Base-by-base conservation (phyloP, 23 tunicate genomes). In the Clavelina lepadiformis region DNA sequence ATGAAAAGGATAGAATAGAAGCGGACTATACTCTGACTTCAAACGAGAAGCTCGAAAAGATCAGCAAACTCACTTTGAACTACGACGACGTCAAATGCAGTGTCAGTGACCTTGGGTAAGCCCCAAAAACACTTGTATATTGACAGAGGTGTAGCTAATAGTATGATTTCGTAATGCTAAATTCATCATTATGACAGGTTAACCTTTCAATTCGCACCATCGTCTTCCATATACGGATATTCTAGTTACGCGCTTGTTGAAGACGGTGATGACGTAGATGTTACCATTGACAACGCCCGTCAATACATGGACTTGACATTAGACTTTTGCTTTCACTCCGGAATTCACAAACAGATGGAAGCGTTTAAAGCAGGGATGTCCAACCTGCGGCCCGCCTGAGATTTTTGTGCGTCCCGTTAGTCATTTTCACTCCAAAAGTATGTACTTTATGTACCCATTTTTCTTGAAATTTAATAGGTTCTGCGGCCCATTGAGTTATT, bases 21-120 rank as follows among this genome's bases (percentile, higher is more conserved):
- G 21, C 33, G 25, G 76, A 81, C 71, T 29, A 25, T 8, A 56
- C 46, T 21, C 56, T 89, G 38, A 74, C 50, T 35, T 29, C 50
- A 2, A 75, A 78, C 24, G 83, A 89, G 61, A 78, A 71, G 31
- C 44, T 29, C 46, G 26, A 15, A 18, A 63, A 70, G 64, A 56
- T 89, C 59, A 33, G 73, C 30, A 33, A 38, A 13, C 64, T 89
- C 25, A 21, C 41, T 41, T 71, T 89, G 25, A 81, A 75, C 1
- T 63, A 82, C 51, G 79, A 79, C 67, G 81, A 77, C 51, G 71
- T 69, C 36, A 80, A 69, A 21, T 89, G 97, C 68, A 74, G 63
- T 8, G 79, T 89, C 55, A 65, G 78, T 51, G 97, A 89, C 50
- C 79, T 89, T 31, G 88, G 97, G 89, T 88, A 67, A 76, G 78